Evolutionary conservation across 2,888 invertebrate species (phyloP), one percentile per base, ranked within the genome.

Genomic region (Oxytorus armatus): DNA sequence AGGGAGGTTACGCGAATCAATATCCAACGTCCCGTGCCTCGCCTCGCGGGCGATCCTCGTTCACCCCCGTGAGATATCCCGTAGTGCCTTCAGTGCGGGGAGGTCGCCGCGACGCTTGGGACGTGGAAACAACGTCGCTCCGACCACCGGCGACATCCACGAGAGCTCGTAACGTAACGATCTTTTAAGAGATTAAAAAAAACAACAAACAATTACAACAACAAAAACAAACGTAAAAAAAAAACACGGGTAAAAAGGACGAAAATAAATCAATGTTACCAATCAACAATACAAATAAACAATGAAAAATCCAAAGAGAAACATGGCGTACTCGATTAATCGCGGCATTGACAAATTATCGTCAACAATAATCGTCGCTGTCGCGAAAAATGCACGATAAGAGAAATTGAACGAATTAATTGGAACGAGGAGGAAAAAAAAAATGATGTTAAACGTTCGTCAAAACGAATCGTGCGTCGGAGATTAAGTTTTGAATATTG

Each of bases 21-120:
- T 79, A 77, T 76, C 77, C 63, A 63, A 53, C 75, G 86, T 85
- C 82, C 86, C 85, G 81, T 86, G 86, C 87, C 84, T 86, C 85
- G 82, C 76, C 83, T 79, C 77, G 85, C 88, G 86, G 85, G 85
- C 88, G 86, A 85, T 87, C 85, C 88, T 85, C 82, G 85, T 81
- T 84, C 69, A 79, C 84, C 83, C 77, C 83, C 82, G 82, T n/a
- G n/a, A 85, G 86, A 85, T 81, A 83, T 83, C 83, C 81, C 83
- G 75, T 82, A 82, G 85, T 84, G 86, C 85, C 85, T 86, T 90
- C 90, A 90, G 90, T 91, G 89, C 91, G 89, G 90, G 89, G 88
- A 88, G 88, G 90, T 88, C 89, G 88, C 89, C 88, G 88, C 89
- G 87, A 90, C 87, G 90, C 87, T 86, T 87, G 87, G 86, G 85